Base-by-base conservation (phyloP, 2,888 invertebrate species). In the Ecdyonurus torrentis region DNA sequence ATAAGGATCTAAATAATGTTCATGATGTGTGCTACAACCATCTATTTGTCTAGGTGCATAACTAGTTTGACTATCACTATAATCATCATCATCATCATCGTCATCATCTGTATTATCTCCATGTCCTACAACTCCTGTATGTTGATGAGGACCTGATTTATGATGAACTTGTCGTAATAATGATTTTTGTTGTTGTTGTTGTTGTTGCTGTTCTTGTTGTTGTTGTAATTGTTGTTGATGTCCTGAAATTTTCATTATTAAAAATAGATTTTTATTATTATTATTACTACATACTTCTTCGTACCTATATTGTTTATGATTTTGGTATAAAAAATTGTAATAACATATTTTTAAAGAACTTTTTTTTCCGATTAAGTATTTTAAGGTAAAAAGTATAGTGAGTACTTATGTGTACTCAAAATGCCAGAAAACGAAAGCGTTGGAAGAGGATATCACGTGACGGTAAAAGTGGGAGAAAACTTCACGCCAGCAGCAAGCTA, bases 1-100 rank as follows among this genome's bases (percentile, higher is more conserved):
- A n/a, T n/a, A n/a, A n/a, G 10, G 50, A 22, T 55, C 55, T n/a
- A 55, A 22, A 22, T 55, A 22, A 22, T 55, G 55, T 22, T 55
- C 55, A 22, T 55, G 55, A n/a, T 55, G 55, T 22, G 55, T 55
- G n/a, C 55, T 55, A n/a, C 55, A 55, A 7, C 55, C 55, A 22
- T 55, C 55, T 5, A 7, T 20, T 22, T 5, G 10, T 22, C 22
- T 55, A 22, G 55, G 55, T 7, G 55, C 55, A 22, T 10, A 55
- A 55, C 55, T 55, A 5, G n/a, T 20, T 7, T 20, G 7, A 22
- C 55, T 55, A 22, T 22, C n/a, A 22, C 55, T 55, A 22, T 22
- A 55, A 22, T 55, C 55, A 22, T 55, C 55, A 22, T 55, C 55
- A 20, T 55, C 55, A 18, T 50, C 50, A 50, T 50, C 50, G 10